These are phyloP conservation scores for Eleginops maclovinus DNA, from an alignment of 2,113 vertebrate genomes.

Conservation along the genomic window DNA sequence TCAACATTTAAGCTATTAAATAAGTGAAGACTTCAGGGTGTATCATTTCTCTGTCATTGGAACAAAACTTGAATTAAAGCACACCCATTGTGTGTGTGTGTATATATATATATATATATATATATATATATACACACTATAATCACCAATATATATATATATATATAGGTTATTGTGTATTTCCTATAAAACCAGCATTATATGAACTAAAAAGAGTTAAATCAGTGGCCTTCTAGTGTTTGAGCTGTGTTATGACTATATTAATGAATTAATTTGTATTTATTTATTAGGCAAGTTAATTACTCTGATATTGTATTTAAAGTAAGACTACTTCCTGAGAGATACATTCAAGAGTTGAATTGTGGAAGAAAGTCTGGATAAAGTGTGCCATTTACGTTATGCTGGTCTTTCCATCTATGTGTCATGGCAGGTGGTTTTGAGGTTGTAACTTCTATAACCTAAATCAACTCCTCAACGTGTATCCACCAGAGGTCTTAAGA, in stretches of 20 bases:
- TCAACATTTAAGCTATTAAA: slow-evolving; percentile 4
- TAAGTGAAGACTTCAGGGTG: not conserved
- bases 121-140: too few species aligned
- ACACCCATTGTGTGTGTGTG: too few species aligned
- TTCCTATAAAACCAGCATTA: not conserved
- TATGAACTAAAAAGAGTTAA: not conserved
- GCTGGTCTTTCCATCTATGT: slow-evolving; percentile 56
- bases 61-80: not conserved
- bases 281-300: not conserved
- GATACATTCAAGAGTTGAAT: not conserved
- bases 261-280: not conserved
- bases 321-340: not conserved
- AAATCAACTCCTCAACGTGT: not conserved
- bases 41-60: not conserved
- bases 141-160: too few species aligned
- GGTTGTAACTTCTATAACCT: slow-evolving; percentile 24
- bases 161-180: not conserved
- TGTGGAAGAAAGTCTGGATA: slow-evolving; percentile 36
- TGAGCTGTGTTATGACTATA: not conserved
- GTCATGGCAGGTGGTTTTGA: slow-evolving; percentile 55
- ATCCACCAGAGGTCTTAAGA: not conserved
- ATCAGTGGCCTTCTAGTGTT: not conserved
- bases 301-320: not conserved
- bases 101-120: too few species aligned
- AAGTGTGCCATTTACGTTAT: slow-evolving; percentile 29